Base-by-base conservation (phyloP, 2,113 vertebrate genomes). In the Nycticryphes semicollaris region DNA sequence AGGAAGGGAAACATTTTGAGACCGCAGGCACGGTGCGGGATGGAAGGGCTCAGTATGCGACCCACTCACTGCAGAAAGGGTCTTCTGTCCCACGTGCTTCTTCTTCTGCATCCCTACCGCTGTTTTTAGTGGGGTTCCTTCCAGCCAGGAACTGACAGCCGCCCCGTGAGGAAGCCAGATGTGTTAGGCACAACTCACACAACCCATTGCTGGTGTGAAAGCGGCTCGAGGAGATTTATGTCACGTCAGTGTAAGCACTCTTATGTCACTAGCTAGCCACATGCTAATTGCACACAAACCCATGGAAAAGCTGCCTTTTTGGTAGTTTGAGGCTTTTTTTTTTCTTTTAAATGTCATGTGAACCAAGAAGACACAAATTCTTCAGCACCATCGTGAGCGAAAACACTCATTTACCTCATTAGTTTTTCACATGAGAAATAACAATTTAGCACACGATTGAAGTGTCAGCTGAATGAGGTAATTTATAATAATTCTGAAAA, bases 401-500 rank as follows among this genome's bases (percentile, higher is more conserved):
- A 95, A 95, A 87, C 53, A 84, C 41, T 81, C 50, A 89, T 92
- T 89, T 97, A 94, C 60, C 69, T 84, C 88, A 82, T 70, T 54
- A 54, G 56, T 35, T n/a, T 72, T 96, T 94, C 60, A 66, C 69
- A 91, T 96, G 14, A 14, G 35, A 86, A 84, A 74, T 87, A 93
- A 81, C 63, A 96, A 84, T 93, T 94, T 77, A 85, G 78, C 80
- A 63, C 50, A 45, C 0, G 8, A 84, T 60, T 89, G 84, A 90
- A 84, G 87, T 91, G 84, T 91, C 90, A 95, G 89, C 72, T 95
- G 96, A 97, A 94, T 78, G 33, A 84, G 81, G 77, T 83, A 85
- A 93, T 95, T 93, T 62, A 84, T 69, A 91, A 78, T 86, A 90
- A 88, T 77, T 79, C 89, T 89, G 85, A 93, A 89, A 85, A 88